Base-by-base conservation (phyloP, 2,113 vertebrate species). In the Verasper variegatus region DNA sequence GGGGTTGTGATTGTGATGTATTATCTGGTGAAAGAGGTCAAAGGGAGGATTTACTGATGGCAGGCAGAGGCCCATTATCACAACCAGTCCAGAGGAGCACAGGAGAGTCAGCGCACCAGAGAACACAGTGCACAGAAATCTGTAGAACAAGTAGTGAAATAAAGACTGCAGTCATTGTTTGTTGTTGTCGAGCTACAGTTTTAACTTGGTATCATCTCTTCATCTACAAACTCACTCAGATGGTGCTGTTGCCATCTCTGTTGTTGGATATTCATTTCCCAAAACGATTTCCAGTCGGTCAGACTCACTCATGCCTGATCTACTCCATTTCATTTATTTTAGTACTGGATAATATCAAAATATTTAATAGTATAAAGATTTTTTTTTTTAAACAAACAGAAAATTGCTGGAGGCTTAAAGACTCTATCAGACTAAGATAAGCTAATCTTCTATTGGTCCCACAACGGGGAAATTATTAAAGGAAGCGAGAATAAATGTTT, bases 11-110 rank as follows among this genome's bases (percentile, higher is more conserved):
- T 80, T 87, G 68, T 60, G 78, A 78, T 70, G 75, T 54, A 81
- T 86, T 87, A 86, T 88, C 71, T 79, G 68, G 63, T 76, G 59
- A 78, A 70, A 49, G 58, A 76, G 86, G 87, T 75, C 84, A 85
- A 78, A 80, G 71, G 37, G 71, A 83, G 57, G 76, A 79, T 82
- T 54, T 82, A 62, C 80, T 83, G 72, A 81, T 64, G 24, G 71
- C 67, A 79, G 35, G 51, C 51, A n/a, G 51, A 10, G 51, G 6
- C 51, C 24, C 54, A 64, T 86, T 89, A 80, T 88, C 80, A 70
- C 69, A 80, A 61, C 37, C 66, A 17, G 71, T 85, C 68, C 69
- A 88, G 83, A 83, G 68, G 66, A 62, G 59, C 81, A 74, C 77
- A 21, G 27, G 56, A 72, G 72, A 86, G 71, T 76, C 68, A 69